Base-by-base conservation (phyloP, 1,140 invertebrate species). In the Aethina tumida region DNA sequence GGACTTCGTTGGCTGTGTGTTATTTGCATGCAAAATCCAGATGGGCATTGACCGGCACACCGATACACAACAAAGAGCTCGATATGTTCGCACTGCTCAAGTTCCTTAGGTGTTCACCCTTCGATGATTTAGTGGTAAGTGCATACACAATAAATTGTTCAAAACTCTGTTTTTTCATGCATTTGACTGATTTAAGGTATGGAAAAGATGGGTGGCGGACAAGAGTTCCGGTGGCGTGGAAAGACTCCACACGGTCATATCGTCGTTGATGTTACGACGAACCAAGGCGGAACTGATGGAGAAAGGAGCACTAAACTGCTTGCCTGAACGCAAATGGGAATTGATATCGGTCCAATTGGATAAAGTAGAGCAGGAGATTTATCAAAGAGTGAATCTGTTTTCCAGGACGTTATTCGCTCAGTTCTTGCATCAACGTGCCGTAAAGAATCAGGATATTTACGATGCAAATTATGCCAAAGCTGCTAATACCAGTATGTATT, bases 41-140 rank as follows among this genome's bases (percentile, higher is more conserved):
- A 25, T 97, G 91, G 91, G 79, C 76, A 0, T 65, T 97, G 1
- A 94, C 92, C 5, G 94, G 94, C 7, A 98, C 94, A 0, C 93
- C 93, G 0, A 81, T 98, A 33, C 93, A 97, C 47, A 97, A 98
- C 59, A 84, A 90, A 59, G 79, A 92, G 54, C 58, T 82, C 22
- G 91, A 97, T 65, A 68, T 96, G 12, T 96, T 81, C 65, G 80
- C 90, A 1, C 63, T 96, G 12, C 58, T 97, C 0, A 87, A 88
- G 57, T 95, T 91, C 62, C 56, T 94, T 1, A 65, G 75, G 10
- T 87, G 81, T 58, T 71, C 78, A n/a, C 89, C 89, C 1, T 93
- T 94, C 59, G 80, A 93, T 64, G 84, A 93, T 52, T 62, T 85
- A n/a, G 52, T 62, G 3, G 75, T 79, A 53, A 49, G 45, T 36